phyloP scores from a whole-genome alignment of 2,888 invertebrate species.

The Xanthorhoe designata region DNA sequence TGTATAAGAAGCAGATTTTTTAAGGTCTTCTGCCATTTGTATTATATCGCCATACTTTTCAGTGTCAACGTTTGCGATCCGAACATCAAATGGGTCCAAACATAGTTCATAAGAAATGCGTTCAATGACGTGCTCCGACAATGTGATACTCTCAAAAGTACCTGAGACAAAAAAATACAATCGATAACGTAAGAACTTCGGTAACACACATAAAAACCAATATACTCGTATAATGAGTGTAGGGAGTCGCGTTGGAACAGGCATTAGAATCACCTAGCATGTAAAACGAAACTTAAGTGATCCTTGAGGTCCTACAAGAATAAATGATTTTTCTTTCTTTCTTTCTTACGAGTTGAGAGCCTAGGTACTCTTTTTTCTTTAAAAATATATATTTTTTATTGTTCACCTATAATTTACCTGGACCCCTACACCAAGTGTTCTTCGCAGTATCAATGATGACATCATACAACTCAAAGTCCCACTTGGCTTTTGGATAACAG shows the following conservation, averaged over 20 bases:
- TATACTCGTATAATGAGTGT: no score
- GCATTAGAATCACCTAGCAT: no score
- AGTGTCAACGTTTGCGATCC: slow-evolving; percentile 77
- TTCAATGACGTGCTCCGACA: slow-evolving; percentile 87
- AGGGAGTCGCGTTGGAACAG: no score
- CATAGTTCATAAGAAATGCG: slow-evolving; percentile 82
- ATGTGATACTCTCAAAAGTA: slow-evolving; percentile 82
- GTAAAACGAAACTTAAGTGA: no score
- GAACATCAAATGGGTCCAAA: slow-evolving; percentile 84
- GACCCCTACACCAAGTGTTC: slow-evolving; percentile 60
- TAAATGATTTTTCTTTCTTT: no score
- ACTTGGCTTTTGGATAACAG: slow-evolving; percentile 53
- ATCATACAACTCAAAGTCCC: slow-evolving; percentile 53
- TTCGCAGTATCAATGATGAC: slow-evolving; percentile 56
- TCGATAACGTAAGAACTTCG: no score
- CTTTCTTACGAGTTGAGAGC: no score
- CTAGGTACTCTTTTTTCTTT: no score
- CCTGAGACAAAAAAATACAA: slow-evolving; percentile 52
- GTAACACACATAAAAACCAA: no score
- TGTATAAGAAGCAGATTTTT: slow-evolving; percentile 80
- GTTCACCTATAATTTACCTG: slow-evolving; percentile 47
- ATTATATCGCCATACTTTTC: slow-evolving; percentile 54
- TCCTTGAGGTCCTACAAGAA: no score
- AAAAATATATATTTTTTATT: neutral
- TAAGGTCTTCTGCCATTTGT: slow-evolving; percentile 81